Percentiles rank a stretch among this genome's conserved stretches.
Evolutionary conservation across 2,113 vertebrate genomes (phyloP).

Genomic region (Epinephelus cyanopodus): DNA sequence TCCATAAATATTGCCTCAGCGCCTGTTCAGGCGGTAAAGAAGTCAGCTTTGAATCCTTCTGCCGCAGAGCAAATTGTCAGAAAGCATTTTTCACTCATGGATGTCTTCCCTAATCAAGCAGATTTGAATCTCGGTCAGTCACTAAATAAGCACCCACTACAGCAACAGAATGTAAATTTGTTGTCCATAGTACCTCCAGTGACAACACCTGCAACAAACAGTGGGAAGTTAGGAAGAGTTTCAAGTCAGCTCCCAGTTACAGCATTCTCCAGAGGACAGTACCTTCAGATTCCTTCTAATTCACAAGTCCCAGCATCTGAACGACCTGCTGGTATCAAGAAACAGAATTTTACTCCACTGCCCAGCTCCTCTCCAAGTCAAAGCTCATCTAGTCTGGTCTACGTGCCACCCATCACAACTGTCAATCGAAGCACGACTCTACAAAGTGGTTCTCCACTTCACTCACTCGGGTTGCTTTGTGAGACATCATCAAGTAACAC

Average conservation of each 20-base stretch:
- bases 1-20: conserved; percentile 69
- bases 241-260: conserved; percentile 69
- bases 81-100: conserved; percentile 63
- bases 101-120: conserved; percentile 35
- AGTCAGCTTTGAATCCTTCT: conserved; percentile 73
- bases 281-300: conserved; percentile 88
- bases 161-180: not conserved
- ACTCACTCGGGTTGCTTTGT: conserved; percentile 54
- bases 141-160: not conserved
- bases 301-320: conserved; percentile 87
- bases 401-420: conserved; percentile 87
- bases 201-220: conserved; percentile 64
- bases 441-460: conserved; percentile 52
- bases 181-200: conserved; percentile 58
- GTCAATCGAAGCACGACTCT: conserved; percentile 76
- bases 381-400: conserved; percentile 81
- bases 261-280: conserved; percentile 84
- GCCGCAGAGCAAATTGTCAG: conserved; percentile 79
- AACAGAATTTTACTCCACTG: conserved; percentile 82
- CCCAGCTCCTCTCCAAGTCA: conserved; percentile 58
- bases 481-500: conserved; percentile 55
- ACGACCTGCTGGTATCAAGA: conserved; percentile 85
- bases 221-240: conserved; percentile 63
- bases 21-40: conserved; percentile 69
- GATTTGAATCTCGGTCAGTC: not conserved